Base-by-base conservation (phyloP, 2,113 vertebrate genomes). In the Philantomba maxwellii region DNA sequence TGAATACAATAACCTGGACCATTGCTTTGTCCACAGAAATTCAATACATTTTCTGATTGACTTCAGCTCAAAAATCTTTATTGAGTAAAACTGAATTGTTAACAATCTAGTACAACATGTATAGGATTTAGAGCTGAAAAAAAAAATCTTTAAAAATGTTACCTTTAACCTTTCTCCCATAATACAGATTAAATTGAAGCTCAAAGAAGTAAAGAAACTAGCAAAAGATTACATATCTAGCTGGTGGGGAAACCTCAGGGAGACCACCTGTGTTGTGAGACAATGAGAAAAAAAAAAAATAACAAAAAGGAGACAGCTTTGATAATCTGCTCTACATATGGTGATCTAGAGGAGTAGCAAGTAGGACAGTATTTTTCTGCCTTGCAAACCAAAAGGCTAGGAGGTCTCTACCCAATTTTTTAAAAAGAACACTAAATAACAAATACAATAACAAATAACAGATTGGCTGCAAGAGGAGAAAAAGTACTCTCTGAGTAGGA, bases 361-460 rank as follows among this genome's bases (percentile, higher is more conserved):
- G 70, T 85, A 82, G 11, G 73, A 9, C 14, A 15, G 83, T 53
- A 30, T 64, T 96, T 93, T 45, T 94, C 92, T 66, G 30, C 21
- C 47, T 90, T 43, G 3, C 43, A 93, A 84, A 81, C 81, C 80
- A 97, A 97, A 98, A 93, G 33, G 3, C 39, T 58, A 91, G 66
- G 58, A 97, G 81, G 64, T 62, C 83, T 91, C 70, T 82, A 81
- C 43, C 47, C 78, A 84, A 33, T 39, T 93, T 96, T 93, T 2
- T n/a, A 53, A 53, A 86, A 93, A 96, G 60, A 96, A 92, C 81
- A 80, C 77, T 66, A 95, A 98, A 90, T 55, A 86, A 89, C 70
- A 96, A 97, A 96, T 91, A 91, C 87, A 96, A 93, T 19, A 96
- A 96, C 87, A 49, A 97, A 94, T 86, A 91, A 96, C 73, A 96